A percentile compares a stretch with the other conserved stretches of the same genome.
phyloP scores from a whole-genome alignment of 2,113 vertebrate genomes.

The Oxyura jamaicensis region DNA sequence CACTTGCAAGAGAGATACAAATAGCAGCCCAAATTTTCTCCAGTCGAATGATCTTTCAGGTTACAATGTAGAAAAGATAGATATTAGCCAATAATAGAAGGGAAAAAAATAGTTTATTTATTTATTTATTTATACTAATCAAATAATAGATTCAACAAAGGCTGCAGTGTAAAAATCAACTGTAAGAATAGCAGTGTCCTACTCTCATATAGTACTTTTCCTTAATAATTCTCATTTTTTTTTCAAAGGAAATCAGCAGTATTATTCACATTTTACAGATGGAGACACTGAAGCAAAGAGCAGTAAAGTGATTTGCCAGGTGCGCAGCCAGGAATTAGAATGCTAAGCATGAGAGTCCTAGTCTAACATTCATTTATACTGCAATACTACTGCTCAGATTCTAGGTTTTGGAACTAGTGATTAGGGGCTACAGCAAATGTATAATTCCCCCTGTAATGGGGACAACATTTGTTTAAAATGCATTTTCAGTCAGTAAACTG shows the following conservation, averaged over 20 bases:
- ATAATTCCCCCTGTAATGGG: background rate
- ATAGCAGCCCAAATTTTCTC: background rate
- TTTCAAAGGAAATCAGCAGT: background rate
- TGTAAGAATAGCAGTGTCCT: background rate
- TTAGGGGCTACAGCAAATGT: background rate
- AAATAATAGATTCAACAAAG: background rate
- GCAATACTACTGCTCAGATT: background rate
- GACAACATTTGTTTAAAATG: background rate
- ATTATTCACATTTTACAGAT: background rate
- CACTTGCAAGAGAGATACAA: background rate
- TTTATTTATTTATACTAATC: background rate
- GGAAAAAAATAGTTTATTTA: background rate
- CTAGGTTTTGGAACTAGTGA: background rate
- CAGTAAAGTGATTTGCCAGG: constrained; percentile 3
- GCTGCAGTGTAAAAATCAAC: background rate
- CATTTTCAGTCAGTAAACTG: background rate
- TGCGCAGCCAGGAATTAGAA: background rate
- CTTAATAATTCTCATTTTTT: background rate
- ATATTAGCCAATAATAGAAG: background rate
- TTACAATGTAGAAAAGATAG: background rate
- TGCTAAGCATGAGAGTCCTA: background rate
- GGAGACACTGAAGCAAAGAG: background rate
- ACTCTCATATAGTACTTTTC: background rate
- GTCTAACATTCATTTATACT: constrained; percentile 20
- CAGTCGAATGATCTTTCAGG: background rate